Base-by-base conservation (phyloP, 1,140 invertebrate genomes). In the Apis florea region DNA sequence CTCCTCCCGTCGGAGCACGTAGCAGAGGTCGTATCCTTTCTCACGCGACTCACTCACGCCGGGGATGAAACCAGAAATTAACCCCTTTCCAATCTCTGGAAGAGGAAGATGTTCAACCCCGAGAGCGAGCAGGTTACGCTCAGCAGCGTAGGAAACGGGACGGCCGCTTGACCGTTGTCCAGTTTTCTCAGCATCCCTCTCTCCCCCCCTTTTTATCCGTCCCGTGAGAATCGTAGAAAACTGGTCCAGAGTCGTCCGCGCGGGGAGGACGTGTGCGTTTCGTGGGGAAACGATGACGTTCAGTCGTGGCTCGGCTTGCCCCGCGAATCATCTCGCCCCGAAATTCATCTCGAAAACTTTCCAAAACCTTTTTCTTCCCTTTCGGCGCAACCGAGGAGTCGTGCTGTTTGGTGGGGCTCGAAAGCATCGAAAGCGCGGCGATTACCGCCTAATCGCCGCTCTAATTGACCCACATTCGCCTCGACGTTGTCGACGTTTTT, bases 1-100 rank as follows among this genome's bases (percentile, higher is more conserved):
- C 56, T n/a, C n/a, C 13, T 17, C n/a, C 5, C 6, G 24, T 15
- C n/a, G 24, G 24, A 24, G 24, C 0, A n/a, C 19, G n/a, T 10
- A 15, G 31, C n/a, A 59, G 54, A 93, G 92, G 92, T 92, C 92
- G 89, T 90, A 91, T 93, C 87, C 91, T 93, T 94, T 94, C 93
- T 94, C 93, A 94, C 93, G 93, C 86, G 86, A 87, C 80, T 83
- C 82, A n/a, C n/a, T n/a, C n/a, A n/a, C n/a, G n/a, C n/a, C n/a
- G n/a, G n/a, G 74, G 86, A 93, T 93, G 89, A 93, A 93, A 93
- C 92, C 92, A 93, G 92, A 93, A 40, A 93, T 92, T 85, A 83
- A 77, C 87, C 92, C 92, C 91, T 93, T 92, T 24, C 88, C 90
- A 85, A 93, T 93, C 92, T 91, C 89, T 83, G 11, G 74, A 87